Evolutionary conservation across 2,797 vertebrate genomes (phyloP).

Genomic region (Scolopax rusticola): DNA sequence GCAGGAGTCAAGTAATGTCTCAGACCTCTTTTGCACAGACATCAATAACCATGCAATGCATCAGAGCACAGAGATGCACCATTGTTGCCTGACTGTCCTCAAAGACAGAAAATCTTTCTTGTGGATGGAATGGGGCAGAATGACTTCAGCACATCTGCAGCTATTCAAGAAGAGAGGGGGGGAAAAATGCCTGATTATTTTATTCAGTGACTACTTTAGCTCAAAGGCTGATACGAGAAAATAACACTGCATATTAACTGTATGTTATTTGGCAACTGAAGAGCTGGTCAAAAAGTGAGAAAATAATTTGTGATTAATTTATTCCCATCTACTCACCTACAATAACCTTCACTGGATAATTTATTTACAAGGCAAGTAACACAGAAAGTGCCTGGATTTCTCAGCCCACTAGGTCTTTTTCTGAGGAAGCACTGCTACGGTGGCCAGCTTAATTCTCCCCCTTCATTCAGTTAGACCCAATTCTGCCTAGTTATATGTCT

Average conservation of each 20-base stretch:
- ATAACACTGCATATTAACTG: not conserved
- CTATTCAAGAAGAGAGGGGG: not conserved
- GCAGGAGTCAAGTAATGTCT: not conserved
- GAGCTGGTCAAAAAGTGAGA: not conserved
- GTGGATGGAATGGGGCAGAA: not conserved
- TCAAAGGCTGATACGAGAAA: not conserved
- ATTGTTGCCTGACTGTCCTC: not conserved
- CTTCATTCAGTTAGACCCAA: not conserved
- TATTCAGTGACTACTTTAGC: not conserved
- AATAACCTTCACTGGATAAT: not conserved
- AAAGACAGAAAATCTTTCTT: not conserved
- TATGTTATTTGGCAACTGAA: not conserved
- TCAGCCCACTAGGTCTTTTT: not conserved
- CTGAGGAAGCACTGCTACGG: not conserved
- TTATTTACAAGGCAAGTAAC: constrained; percentile 12
- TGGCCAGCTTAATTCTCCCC: not conserved
- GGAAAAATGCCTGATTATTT: not conserved
- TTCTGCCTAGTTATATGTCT: not conserved
- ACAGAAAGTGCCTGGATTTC: not conserved
- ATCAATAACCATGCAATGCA: not conserved
- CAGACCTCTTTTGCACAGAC: not conserved
- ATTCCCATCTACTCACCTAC: not conserved
- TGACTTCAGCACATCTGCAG: not conserved
- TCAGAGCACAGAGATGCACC: not conserved
- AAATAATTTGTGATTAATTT: not conserved